These are phyloP conservation scores for Lithobates pipiens DNA, from an alignment of 2,797 vertebrate species.

Conservation along the genomic window DNA sequence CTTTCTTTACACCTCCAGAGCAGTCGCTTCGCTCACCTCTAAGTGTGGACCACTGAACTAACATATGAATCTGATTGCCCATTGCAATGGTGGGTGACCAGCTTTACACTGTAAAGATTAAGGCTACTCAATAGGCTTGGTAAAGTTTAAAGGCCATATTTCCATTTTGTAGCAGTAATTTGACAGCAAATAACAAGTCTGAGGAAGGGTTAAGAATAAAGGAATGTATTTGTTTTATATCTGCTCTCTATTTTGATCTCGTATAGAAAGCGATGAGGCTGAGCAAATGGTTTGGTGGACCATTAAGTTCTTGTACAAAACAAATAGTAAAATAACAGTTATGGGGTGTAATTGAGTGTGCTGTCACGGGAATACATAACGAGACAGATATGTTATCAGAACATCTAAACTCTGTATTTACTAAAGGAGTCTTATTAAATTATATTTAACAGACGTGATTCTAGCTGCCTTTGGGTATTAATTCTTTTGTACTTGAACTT, in stretches of 20 bases:
- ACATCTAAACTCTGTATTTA: constrained; percentile 15
- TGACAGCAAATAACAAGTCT: constrained; percentile 17
- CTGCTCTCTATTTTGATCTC: constrained; percentile 36
- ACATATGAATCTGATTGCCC: no score
- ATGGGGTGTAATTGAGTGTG: constrained; percentile 56
- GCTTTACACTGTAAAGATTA: no score
- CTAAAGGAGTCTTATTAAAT: background rate
- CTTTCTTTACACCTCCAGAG: no score
- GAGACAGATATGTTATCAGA: constrained; percentile 36
- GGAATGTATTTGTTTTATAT: constrained; percentile 32
- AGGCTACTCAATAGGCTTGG: background rate
- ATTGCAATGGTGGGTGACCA: no score
- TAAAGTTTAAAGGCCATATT: background rate
- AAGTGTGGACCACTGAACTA: no score
- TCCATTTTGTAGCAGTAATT: background rate
- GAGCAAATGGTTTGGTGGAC: constrained; percentile 53
- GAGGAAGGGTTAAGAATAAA: constrained; percentile 44
- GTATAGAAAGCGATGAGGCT: constrained; percentile 54
- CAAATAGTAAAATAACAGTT: constrained; percentile 60
- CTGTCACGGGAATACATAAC: constrained; percentile 43
- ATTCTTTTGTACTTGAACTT: background rate
- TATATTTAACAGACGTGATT: background rate
- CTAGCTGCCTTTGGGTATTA: no score
- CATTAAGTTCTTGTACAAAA: constrained; percentile 57
- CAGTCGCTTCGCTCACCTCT: no score